Percentiles rank a stretch among this genome's conserved stretches.
Conservation (phyloP, 2,797 vertebrate species). For the Esox lucius region DNA sequence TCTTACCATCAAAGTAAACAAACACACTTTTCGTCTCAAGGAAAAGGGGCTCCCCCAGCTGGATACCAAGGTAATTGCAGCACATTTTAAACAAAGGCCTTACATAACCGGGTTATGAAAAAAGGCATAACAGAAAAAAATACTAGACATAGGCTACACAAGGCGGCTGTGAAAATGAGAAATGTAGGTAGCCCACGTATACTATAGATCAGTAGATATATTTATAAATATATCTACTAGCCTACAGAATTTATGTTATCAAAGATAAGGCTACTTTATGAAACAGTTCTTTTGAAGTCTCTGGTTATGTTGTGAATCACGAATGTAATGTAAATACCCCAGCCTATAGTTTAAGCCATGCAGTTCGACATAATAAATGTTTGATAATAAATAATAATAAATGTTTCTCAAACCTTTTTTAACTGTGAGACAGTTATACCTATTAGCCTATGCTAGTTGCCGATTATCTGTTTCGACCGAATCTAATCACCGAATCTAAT, state of each 20-base stretch:
- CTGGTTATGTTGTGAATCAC: neutral
- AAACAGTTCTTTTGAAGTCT: neutral
- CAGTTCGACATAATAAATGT: neutral
- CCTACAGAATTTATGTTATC: neutral
- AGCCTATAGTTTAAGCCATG: neutral
- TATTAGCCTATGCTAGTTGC: too few relatives aligned
- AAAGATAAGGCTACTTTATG: neutral
- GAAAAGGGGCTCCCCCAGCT: neutral
- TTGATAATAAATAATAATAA: neutral
- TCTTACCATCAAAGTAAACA: slow-evolving; percentile 12
- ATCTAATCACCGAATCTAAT: neutral
- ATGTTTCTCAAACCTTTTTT: neutral
- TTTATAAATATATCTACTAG: neutral
- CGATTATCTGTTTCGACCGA: neutral
- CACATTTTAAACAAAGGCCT: slow-evolving; percentile 6
- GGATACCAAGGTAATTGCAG: neutral
- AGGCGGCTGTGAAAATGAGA: neutral
- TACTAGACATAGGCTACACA: neutral
- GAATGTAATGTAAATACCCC: neutral
- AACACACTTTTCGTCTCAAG: neutral
- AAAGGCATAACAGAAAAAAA: too few relatives aligned
- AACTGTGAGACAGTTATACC: neutral
- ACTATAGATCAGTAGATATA: neutral
- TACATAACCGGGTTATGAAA: neutral
- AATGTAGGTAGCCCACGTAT: neutral